phyloP scores from a whole-genome alignment of 2,888 invertebrate genomes.

The Aleiodes leptofemur region DNA sequence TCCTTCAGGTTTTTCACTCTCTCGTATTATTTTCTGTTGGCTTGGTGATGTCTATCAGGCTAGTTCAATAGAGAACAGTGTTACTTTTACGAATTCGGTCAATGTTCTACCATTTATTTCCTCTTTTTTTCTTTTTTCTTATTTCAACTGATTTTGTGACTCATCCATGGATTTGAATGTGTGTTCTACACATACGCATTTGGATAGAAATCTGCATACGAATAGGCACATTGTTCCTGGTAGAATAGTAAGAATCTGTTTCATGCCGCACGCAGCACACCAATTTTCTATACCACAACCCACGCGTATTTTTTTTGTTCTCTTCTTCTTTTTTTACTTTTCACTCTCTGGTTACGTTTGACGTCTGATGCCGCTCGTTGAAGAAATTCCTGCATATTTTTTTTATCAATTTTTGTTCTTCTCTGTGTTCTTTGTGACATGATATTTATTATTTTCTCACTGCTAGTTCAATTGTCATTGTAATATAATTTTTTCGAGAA shows the following conservation, averaged over 20 bases:
- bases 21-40: conserved; percentile 32
- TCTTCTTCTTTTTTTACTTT: not conserved
- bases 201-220: conserved; percentile 46
- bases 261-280: conserved; percentile 44
- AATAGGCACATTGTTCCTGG: conserved; percentile 45
- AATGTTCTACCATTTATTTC: not conserved
- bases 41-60: conserved; percentile 24
- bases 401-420: conserved; percentile 10
- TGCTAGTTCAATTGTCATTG: not conserved
- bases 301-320: conserved; percentile 28
- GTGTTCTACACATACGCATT: conserved; percentile 9
- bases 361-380: conserved; percentile 19
- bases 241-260: conserved; percentile 46
- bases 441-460: not conserved
- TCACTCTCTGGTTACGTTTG: conserved; percentile 11
- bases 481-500: not conserved
- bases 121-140: not conserved
- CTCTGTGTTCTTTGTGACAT: conserved; percentile 3
- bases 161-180: not conserved
- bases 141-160: conserved; percentile 17
- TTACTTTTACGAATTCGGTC: conserved; percentile 4
- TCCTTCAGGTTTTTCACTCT: conserved; percentile 36
- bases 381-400: conserved; percentile 28
- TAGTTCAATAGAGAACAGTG: not conserved
- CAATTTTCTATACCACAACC: conserved; percentile 39